phyloP scores from a whole-genome alignment of 2,888 invertebrate species.

The Lingula anatina region DNA sequence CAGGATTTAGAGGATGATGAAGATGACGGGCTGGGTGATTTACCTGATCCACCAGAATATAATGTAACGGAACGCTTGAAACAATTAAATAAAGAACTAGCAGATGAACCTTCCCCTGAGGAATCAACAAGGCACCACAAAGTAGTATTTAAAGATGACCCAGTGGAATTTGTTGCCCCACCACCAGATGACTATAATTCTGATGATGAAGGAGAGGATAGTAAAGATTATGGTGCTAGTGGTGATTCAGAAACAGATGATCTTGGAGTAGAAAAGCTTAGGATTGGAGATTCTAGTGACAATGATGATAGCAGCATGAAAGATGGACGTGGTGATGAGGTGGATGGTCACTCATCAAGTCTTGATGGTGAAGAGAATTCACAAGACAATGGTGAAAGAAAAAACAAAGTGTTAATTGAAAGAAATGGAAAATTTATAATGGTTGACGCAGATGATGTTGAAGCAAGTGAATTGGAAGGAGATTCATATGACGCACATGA shows the following conservation, averaged over 20 bases:
- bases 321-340: not conserved
- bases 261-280: not conserved
- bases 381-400: constrained; percentile 13
- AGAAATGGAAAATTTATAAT: constrained; percentile 42
- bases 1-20: constrained; percentile 19
- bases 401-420: constrained; percentile 43
- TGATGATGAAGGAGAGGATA: not conserved
- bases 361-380: constrained; percentile 12
- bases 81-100: constrained; percentile 41
- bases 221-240: constrained; percentile 5
- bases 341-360: no score
- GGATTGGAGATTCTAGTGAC: no score
- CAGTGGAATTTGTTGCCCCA: constrained; percentile 43
- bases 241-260: constrained; percentile 4
- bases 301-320: no score
- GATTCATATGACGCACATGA: constrained; percentile 17
- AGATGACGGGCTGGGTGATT: not conserved
- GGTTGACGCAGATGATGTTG: constrained; percentile 34
- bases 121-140: constrained; percentile 25
- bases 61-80: constrained; percentile 43
- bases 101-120: constrained; percentile 37
- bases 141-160: constrained; percentile 41
- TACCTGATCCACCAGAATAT: constrained; percentile 38
- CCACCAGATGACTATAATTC: constrained; percentile 23
- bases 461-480: constrained; percentile 18